These are phyloP conservation scores for Zaprionus taronus DNA, from an alignment of 1,140 invertebrate genomes.

Conservation along the genomic window DNA sequence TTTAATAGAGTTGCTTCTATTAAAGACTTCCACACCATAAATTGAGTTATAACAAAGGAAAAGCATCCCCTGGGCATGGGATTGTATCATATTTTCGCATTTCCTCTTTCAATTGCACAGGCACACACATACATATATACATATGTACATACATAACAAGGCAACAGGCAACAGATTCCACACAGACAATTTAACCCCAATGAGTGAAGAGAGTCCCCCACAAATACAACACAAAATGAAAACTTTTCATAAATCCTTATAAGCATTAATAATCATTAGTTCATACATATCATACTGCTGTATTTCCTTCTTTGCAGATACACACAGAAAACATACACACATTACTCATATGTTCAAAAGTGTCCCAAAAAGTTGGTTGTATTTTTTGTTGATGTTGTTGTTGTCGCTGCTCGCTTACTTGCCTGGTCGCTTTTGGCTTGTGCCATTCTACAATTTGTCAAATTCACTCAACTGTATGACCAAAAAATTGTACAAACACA, in stretches of 20 bases:
- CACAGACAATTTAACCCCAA: constrained; percentile 61
- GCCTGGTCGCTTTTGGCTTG: constrained; percentile 36
- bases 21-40: neutral
- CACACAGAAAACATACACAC: constrained; percentile 7
- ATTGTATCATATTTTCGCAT: constrained; percentile 13
- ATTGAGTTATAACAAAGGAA: neutral
- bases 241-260: constrained; percentile 70
- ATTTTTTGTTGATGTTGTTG: constrained; percentile 16
- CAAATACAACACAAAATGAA: constrained; percentile 34
- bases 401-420: constrained; percentile 1
- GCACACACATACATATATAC: neutral
- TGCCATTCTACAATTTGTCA: constrained; percentile 76
- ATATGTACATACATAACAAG: neutral
- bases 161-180: constrained; percentile 55
- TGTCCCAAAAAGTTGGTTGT: constrained; percentile 31
- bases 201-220: neutral
- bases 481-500: constrained; percentile 29
- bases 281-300: constrained; percentile 45
- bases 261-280: constrained; percentile 80
- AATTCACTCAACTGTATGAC: constrained; percentile 74
- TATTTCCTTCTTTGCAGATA: constrained; percentile 15
- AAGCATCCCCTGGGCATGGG: neutral
- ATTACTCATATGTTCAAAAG: constrained; percentile 31
- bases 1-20: neutral
- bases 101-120: constrained; percentile 58